These are phyloP conservation scores for Eucidaris tribuloides DNA, from an alignment of 35 echinoderm and acorn worm species.

Conservation along the genomic window DNA sequence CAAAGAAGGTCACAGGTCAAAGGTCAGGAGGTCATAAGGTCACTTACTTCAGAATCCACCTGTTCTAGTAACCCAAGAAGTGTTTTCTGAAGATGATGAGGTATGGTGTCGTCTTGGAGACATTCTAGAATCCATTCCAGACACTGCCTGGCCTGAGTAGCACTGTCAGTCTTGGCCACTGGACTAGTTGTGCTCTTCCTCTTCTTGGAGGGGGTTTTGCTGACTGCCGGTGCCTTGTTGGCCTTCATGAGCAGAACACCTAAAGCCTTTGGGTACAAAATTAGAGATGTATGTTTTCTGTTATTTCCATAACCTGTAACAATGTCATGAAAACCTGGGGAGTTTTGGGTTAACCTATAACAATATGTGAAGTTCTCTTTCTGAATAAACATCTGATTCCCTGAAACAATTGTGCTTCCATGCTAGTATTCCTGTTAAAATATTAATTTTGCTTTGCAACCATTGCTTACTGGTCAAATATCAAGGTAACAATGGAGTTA, in stretches of 20 bases:
- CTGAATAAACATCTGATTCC: too few species aligned
- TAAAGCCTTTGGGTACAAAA: neutral
- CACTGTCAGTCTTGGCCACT: neutral
- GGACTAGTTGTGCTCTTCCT: neutral
- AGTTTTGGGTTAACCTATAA: too few species aligned
- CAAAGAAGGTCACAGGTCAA: neutral
- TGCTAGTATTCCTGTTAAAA: too few species aligned
- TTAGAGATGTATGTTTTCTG: too few species aligned
- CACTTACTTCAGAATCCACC: constrained; percentile 56
- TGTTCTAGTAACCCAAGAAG: constrained; percentile 21
- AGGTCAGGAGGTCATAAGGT: too few species aligned
- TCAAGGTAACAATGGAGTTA: too few species aligned
- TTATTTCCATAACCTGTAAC: too few species aligned
- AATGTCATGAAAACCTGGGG: too few species aligned
- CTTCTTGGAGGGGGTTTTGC: constrained; percentile 2
- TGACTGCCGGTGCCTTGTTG: neutral
- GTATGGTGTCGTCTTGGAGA: constrained; percentile 28
- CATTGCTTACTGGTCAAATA: too few species aligned
- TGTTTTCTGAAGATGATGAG: constrained; percentile 26
- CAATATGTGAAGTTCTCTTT: too few species aligned
- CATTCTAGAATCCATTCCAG: constrained; percentile 49
- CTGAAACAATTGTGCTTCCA: too few species aligned
- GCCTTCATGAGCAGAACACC: neutral
- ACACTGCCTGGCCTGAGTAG: neutral
- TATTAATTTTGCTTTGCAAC: too few species aligned